phyloP scores from a whole-genome alignment of 2,797 vertebrate species.

The Synanceia verrucosa region DNA sequence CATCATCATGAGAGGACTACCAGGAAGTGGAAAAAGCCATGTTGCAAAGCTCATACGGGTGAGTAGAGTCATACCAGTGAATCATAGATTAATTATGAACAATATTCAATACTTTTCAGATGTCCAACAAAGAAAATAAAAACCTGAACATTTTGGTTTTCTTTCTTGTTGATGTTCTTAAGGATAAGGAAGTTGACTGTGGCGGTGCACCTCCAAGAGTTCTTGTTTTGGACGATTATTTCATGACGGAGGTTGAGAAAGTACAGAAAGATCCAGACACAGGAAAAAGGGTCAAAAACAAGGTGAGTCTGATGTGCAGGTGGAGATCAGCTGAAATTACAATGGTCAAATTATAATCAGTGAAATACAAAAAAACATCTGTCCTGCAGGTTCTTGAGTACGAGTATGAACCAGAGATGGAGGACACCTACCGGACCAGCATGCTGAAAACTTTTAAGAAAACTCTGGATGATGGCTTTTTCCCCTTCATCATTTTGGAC shows the following conservation, averaged over 20 bases:
- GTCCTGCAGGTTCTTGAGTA: slow-evolving; percentile 91
- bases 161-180: not conserved
- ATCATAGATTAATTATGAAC: not conserved
- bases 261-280: slow-evolving; percentile 95
- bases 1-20: slow-evolving; percentile 97
- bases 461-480: slow-evolving; percentile 98
- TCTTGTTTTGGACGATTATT: slow-evolving; percentile 97
- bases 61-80: slow-evolving; percentile 60
- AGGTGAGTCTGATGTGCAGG: slow-evolving; percentile 80
- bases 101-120: not conserved
- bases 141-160: not conserved
- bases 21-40: slow-evolving; percentile 97
- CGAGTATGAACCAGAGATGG: slow-evolving; percentile 98
- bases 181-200: slow-evolving; percentile 99
- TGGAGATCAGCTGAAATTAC: no score
- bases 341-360: not conserved
- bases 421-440: slow-evolving; percentile 95
- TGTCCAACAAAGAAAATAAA: not conserved
- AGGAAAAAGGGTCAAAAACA: slow-evolving; percentile 93
- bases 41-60: slow-evolving; percentile 98
- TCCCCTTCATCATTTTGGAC: slow-evolving; percentile 98
- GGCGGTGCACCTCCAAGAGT: slow-evolving; percentile 97
- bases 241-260: slow-evolving; percentile 98
- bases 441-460: slow-evolving; percentile 99
- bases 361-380: not conserved